These are phyloP conservation scores for Zalophus californianus DNA, from an alignment of 2,797 vertebrate genomes.

Conservation along the genomic window DNA sequence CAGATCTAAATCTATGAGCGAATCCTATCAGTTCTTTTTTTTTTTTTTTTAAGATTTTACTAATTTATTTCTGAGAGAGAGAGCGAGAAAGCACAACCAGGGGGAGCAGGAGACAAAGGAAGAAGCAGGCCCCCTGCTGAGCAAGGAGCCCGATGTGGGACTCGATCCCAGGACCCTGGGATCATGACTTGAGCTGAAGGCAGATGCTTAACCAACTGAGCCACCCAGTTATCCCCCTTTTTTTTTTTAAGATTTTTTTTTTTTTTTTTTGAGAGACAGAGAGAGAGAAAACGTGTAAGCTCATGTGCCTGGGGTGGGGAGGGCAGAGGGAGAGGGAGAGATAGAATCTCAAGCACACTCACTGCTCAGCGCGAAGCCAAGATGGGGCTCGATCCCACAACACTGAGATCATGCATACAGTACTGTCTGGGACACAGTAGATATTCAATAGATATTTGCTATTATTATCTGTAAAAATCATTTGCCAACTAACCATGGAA, in stretches of 20 bases:
- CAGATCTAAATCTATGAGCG: neutral
- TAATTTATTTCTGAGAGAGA: too few relatives aligned
- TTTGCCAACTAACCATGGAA: neutral
- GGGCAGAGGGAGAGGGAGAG: neutral
- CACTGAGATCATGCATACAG: neutral
- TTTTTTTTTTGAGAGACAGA: neutral
- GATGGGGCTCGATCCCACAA: neutral
- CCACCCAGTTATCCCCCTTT: too few relatives aligned
- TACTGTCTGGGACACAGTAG: neutral
- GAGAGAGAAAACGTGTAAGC: neutral
- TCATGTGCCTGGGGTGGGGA: neutral
- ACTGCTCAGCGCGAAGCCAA: too few relatives aligned
- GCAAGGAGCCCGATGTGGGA: too few relatives aligned
- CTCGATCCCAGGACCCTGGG: too few relatives aligned
- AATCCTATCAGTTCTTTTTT: neutral
- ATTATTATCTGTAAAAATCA: constrained; percentile 1
- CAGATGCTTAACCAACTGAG: too few relatives aligned
- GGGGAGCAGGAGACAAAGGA: too few relatives aligned
- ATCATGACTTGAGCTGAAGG: too few relatives aligned
- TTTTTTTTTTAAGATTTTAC: neutral
- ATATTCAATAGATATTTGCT: neutral
- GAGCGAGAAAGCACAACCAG: too few relatives aligned
- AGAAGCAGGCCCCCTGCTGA: too few relatives aligned
- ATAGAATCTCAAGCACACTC: neutral
- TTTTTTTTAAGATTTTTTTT: neutral